phyloP scores from a whole-genome alignment of 2,797 vertebrate species.

The Lepus oiostolus region DNA sequence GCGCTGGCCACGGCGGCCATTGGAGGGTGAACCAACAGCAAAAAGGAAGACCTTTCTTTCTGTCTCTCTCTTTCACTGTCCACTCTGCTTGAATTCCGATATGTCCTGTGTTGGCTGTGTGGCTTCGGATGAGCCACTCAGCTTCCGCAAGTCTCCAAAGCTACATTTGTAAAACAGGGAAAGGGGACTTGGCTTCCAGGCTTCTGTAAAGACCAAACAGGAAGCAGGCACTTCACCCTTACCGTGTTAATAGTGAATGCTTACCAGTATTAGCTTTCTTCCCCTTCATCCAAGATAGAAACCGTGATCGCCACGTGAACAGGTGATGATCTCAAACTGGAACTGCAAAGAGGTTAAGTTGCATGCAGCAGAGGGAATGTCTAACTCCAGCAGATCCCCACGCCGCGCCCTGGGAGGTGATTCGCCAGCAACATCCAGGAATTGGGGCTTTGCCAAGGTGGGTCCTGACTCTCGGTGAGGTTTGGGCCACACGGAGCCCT shows the following conservation, averaged over 20 bases:
- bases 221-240: neutral
- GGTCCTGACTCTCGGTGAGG: neutral
- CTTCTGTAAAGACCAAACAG: neutral
- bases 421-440: neutral
- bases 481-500: neutral
- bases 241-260: neutral
- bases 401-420: neutral
- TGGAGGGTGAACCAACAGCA: too few relatives aligned
- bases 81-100: neutral
- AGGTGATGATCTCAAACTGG: neutral
- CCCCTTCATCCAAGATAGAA: neutral
- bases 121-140: neutral
- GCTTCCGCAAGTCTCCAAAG: neutral
- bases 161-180: neutral
- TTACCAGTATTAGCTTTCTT: neutral
- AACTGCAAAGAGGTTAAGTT: neutral
- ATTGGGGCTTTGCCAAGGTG: neutral
- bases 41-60: too few relatives aligned
- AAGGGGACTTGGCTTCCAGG: neutral
- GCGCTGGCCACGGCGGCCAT: too few relatives aligned
- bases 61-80: too few relatives aligned
- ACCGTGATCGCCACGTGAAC: neutral
- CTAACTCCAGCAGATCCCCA: neutral
- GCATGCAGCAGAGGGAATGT: neutral
- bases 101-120: neutral